phyloP scores from a whole-genome alignment of 2,888 invertebrate genomes.

The Linnaemya vulpina region DNA sequence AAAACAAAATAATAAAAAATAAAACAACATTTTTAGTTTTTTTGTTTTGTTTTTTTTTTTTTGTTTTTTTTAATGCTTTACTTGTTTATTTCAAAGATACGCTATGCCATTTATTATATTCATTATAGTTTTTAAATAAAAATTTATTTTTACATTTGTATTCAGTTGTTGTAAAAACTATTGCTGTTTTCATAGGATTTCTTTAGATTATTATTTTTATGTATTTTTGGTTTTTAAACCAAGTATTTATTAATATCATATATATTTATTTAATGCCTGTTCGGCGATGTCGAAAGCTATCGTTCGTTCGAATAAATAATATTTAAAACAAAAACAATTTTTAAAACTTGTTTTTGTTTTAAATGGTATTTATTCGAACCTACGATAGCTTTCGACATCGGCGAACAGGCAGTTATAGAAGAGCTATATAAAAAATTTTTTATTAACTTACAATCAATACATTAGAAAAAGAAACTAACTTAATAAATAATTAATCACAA shows the following conservation, averaged over 20 bases:
- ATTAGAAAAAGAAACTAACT: slow-evolving; percentile 49
- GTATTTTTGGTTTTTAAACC: slow-evolving; percentile 69
- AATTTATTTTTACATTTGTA: slow-evolving; percentile 46
- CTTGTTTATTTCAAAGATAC: slow-evolving; percentile 62
- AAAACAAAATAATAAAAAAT: slow-evolving; percentile 67
- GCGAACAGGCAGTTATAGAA: too few relatives aligned
- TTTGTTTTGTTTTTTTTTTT: background rate
- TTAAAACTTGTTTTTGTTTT: too few relatives aligned
- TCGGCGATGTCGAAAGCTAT: too few relatives aligned
- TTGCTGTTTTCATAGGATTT: slow-evolving; percentile 34
- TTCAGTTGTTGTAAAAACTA: slow-evolving; percentile 20
- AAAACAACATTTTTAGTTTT: slow-evolving; percentile 58
- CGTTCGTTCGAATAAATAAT: too few relatives aligned
- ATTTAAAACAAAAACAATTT: too few relatives aligned
- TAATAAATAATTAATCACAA: slow-evolving; percentile 52
- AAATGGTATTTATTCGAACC: too few relatives aligned
- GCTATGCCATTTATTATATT: slow-evolving; percentile 32
- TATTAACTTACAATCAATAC: slow-evolving; percentile 59
- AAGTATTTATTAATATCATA: slow-evolving; percentile 62
- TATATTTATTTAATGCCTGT: too few relatives aligned
- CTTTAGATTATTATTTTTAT: slow-evolving; percentile 27
- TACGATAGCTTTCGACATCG: too few relatives aligned
- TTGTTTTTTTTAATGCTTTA: slow-evolving; percentile 40
- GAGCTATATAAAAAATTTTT: slow-evolving; percentile 55
- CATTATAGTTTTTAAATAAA: slow-evolving; percentile 5